Conservation (phyloP, 2,888 invertebrate genomes). For the Tetragonisca angustula region DNA sequence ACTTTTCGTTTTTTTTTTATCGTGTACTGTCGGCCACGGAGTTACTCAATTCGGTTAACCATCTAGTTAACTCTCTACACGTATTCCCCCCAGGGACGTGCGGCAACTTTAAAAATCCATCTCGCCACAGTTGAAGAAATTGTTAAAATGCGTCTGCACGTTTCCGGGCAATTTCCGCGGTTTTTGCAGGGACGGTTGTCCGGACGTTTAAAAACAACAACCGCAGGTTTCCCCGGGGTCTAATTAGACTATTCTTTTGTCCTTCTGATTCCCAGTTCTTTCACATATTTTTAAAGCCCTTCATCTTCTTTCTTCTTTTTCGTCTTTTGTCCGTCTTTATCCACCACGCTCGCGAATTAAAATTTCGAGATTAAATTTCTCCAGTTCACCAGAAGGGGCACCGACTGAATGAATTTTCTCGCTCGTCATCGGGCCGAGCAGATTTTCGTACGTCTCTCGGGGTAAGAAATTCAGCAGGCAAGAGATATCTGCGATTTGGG, state of each 20-base stretch:
- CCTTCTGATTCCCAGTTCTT: background rate
- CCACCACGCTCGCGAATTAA: background rate
- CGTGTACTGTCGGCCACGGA: background rate
- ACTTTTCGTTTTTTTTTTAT: background rate
- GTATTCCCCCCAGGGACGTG: constrained; percentile 9
- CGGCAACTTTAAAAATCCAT: constrained; percentile 14
- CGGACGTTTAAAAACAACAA: background rate
- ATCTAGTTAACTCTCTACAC: constrained; percentile 3
- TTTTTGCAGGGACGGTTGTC: background rate
- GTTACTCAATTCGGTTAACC: background rate
- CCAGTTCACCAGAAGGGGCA: too few species aligned
- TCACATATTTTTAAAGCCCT: background rate
- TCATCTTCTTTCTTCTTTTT: background rate
- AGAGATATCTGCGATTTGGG: too few species aligned
- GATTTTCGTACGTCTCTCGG: too few species aligned
- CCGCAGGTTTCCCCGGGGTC: background rate
- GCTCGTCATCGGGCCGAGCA: too few species aligned
- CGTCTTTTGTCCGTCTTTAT: background rate
- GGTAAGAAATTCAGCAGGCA: background rate
- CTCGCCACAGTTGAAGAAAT: background rate
- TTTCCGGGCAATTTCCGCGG: background rate
- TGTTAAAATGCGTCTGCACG: background rate
- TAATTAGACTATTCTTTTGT: background rate
- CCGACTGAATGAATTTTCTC: too few species aligned
- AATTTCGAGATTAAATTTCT: background rate